A percentile compares a stretch with the other conserved stretches of the same genome.
phyloP scores from a whole-genome alignment of 2,888 invertebrate genomes.

The Caenorhabditis angaria region DNA sequence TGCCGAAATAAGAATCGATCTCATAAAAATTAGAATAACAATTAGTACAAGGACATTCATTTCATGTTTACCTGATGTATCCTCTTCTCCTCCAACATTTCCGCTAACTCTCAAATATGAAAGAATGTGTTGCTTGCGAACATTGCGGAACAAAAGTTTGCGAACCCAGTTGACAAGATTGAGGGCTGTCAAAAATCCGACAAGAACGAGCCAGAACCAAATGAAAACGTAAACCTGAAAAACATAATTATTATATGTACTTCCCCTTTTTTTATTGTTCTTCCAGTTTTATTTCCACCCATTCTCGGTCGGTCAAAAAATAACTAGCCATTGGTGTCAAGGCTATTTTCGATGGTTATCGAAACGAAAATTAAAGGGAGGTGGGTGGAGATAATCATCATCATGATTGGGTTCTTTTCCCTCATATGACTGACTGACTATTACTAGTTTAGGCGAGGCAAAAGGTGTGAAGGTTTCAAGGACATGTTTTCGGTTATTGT shows the following conservation, averaged over 20 bases:
- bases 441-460: not conserved
- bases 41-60: constrained; percentile 11
- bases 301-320: not conserved
- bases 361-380: constrained; percentile 1
- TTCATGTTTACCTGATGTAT: not conserved
- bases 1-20: not conserved
- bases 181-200: constrained; percentile 73
- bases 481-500: constrained; percentile 1
- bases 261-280: not conserved
- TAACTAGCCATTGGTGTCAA: not conserved
- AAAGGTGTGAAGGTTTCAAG: constrained; percentile 25
- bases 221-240: constrained; percentile 73
- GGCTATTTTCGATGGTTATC: not conserved
- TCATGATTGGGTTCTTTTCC: not conserved
- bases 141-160: constrained; percentile 25
- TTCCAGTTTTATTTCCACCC: too few relatives aligned
- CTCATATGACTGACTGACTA: constrained; percentile 1
- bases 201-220: constrained; percentile 76
- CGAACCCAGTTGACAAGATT: constrained; percentile 74
- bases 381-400: not conserved
- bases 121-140: constrained; percentile 53
- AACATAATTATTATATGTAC: not conserved
- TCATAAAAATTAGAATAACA: constrained; percentile 5
- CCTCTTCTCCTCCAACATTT: not conserved
- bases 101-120: constrained; percentile 46